These are phyloP conservation scores for Nomada ruficornis DNA, from an alignment of 2,888 invertebrate species.

Conservation along the genomic window DNA sequence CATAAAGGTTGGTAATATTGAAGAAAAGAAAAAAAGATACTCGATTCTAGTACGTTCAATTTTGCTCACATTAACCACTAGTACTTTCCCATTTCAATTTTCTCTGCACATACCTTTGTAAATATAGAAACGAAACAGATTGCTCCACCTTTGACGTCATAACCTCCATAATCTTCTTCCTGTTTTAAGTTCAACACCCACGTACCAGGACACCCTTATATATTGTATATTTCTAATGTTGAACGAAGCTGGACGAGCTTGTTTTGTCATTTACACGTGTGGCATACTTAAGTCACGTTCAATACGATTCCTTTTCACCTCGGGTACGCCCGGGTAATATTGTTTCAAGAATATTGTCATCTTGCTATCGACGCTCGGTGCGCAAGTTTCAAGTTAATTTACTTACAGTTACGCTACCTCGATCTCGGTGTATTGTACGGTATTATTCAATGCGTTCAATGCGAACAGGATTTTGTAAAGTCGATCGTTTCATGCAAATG, in stretches of 20 bases:
- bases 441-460: neutral
- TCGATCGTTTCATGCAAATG: no score
- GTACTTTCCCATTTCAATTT: neutral
- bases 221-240: neutral
- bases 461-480: no score
- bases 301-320: neutral
- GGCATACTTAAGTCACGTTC: neutral
- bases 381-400: slow-evolving; percentile 38
- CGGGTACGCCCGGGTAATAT: neutral
- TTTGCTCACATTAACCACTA: neutral
- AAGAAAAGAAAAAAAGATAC: neutral
- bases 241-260: neutral
- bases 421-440: neutral
- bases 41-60: neutral
- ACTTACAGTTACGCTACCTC: slow-evolving; percentile 15
- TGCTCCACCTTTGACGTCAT: slow-evolving; percentile 19
- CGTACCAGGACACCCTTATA: neutral
- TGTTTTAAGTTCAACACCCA: slow-evolving; percentile 10
- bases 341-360: slow-evolving; percentile 7
- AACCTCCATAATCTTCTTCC: neutral
- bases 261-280: no score
- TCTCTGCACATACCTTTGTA: neutral
- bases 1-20: no score
- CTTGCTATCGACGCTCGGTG: neutral
- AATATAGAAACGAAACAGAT: slow-evolving; percentile 19